Evolutionary conservation across 2,797 vertebrate genomes (phyloP).

Genomic region (Bufotes viridis): DNA sequence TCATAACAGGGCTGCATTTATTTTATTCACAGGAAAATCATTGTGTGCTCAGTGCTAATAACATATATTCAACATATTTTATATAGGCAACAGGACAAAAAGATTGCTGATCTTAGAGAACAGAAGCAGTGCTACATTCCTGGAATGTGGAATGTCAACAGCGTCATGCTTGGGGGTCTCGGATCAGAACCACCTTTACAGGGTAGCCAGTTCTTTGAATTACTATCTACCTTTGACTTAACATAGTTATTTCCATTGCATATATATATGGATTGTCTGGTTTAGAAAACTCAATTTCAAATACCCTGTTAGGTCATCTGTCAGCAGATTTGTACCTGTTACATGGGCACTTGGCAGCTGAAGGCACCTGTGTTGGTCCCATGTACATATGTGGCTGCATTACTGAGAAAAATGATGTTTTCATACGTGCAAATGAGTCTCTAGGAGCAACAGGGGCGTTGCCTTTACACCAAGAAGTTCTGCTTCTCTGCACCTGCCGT

Average conservation of each 20-base stretch:
- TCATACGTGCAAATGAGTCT: too few species aligned
- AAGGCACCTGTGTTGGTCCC: too few species aligned
- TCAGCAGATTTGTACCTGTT: too few species aligned
- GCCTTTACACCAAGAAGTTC: too few species aligned
- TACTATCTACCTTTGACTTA: neutral
- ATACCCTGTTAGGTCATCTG: neutral
- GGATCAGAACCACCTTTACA: conserved; percentile 63
- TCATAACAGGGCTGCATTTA: conserved; percentile 28
- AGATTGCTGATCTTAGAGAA: conserved; percentile 63
- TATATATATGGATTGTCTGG: neutral
- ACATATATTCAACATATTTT: conserved; percentile 29
- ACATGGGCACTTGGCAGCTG: too few species aligned
- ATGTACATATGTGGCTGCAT: too few species aligned
- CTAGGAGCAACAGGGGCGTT: too few species aligned
- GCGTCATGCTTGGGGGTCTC: conserved; percentile 66
- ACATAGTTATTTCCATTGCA: neutral
- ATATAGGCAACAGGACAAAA: conserved; percentile 63
- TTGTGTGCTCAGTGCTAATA: conserved; percentile 37
- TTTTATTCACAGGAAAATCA: conserved; percentile 53
- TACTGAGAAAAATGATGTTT: too few species aligned
- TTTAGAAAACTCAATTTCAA: neutral
- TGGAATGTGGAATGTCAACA: conserved; percentile 74
- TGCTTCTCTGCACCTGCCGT: too few species aligned
- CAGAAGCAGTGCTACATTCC: conserved; percentile 67
- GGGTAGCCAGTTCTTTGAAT: conserved; percentile 55